Evolutionary conservation across 2,888 invertebrate species (phyloP), one percentile per base, ranked within the genome.

Genomic region (Liopterus haemorrhoidalis): DNA sequence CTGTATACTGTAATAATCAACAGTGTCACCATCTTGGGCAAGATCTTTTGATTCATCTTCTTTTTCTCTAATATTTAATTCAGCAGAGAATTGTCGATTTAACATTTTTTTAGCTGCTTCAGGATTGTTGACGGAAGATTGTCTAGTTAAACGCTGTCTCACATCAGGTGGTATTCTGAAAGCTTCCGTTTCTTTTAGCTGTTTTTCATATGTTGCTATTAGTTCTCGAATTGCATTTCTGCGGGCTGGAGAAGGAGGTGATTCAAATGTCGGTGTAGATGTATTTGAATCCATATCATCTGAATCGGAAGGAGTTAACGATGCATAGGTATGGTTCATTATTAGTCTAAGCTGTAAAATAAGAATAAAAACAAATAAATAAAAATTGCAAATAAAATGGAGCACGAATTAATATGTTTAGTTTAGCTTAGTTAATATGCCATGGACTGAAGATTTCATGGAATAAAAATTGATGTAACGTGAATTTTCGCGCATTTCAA

Each of bases 241-340:
- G 43, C 46, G 55, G 54, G 42, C 57, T 27, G 51, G 54, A 31
- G 57, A 49, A 9, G 52, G 31, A 38, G 60, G 59, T 28, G 57
- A 58, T 43, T 63, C 63, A 28, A 64, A 64, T 18, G 61, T 59
- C 18, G 67, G 67, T 19, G 62, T 62, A 14, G 70, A 69, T 11
- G 64, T 59, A 20, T 62, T 55, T 4, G 70, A 70, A 49, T 71
- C 71, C 24, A 66, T 59, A 53, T 70, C n/a, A n/a, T n/a, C 70
- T 3, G 69, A 69, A n/a, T 66, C 64, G 39, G 63, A 59, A 25
- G 57, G 45, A 5, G 62, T 61, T 4, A 66, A 65, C 3, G 62
- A 54, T 4, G 65, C 64, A 5, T 64, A 65, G 41, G 60, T 58
- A 19, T 30, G 43, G 14, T 45, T 45, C 45, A 45, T 45, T 31